phyloP scores from a whole-genome alignment of 2,113 vertebrate species.

The Spea multiplicata region DNA sequence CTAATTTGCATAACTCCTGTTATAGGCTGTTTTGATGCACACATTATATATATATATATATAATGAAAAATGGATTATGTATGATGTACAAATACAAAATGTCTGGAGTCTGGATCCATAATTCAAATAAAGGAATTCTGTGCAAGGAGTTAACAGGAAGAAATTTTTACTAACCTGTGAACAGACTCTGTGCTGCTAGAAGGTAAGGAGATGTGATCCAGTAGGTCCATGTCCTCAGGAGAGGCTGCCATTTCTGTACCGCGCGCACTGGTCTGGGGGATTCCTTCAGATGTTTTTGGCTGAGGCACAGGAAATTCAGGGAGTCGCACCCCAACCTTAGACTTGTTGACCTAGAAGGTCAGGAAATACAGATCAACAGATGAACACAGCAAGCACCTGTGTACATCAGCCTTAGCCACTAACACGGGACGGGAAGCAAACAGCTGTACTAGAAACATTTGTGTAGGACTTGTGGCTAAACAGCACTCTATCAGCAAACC shows the following conservation, averaged over 20 bases:
- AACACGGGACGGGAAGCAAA: neutral
- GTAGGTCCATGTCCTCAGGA: constrained; percentile 54
- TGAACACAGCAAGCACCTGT: neutral
- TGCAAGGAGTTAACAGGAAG: no score
- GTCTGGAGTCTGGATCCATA: no score
- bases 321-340: constrained; percentile 28
- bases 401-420: neutral
- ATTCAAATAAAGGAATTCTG: no score
- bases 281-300: constrained; percentile 52
- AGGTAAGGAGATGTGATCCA: constrained; percentile 54
- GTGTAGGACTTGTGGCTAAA: constrained; percentile 6
- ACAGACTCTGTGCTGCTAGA: constrained; percentile 50
- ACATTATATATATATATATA: no score
- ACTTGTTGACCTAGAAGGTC: constrained; percentile 38
- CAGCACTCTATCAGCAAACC: constrained; percentile 9
- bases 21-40: no score
- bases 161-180: constrained; percentile 58
- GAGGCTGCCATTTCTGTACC: constrained; percentile 13
- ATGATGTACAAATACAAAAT: no score
- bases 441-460: neutral
- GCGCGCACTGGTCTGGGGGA: constrained; percentile 49
- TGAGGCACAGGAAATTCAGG: constrained; percentile 50
- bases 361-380: neutral
- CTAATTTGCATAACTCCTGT: no score
- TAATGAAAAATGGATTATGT: no score